Conservation (phyloP, 2,888 invertebrate species). For the Heteromyza rotundicornis region DNA sequence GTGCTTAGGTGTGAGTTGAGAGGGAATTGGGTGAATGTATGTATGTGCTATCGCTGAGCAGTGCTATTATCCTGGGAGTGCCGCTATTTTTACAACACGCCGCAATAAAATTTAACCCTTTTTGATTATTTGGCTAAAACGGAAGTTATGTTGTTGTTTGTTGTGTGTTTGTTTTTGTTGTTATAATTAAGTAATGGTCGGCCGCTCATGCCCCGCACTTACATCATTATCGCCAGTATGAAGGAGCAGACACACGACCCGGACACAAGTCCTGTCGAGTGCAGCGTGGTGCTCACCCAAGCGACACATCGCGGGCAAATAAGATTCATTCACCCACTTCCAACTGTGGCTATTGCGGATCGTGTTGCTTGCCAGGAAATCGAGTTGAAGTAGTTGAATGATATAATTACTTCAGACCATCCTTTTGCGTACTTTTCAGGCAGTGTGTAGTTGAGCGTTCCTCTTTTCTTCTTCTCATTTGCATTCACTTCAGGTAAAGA, state of each 20-base stretch:
- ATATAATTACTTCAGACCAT: slow-evolving; percentile 1
- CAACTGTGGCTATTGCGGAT: not conserved
- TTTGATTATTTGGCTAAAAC: slow-evolving; percentile 40
- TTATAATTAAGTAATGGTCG: slow-evolving; percentile 24
- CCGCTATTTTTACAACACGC: slow-evolving; percentile 18
- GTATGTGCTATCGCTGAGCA: too few species aligned
- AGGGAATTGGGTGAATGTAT: not conserved
- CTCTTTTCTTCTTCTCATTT: too few species aligned
- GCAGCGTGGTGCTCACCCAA: not conserved
- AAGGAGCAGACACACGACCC: not conserved
- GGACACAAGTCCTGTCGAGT: not conserved
- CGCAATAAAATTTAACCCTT: slow-evolving; percentile 28
- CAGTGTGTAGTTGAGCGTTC: too few species aligned
- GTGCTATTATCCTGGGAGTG: not conserved
- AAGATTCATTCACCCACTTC: not conserved
- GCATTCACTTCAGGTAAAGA: too few species aligned
- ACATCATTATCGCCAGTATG: not conserved
- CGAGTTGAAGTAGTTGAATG: not conserved
- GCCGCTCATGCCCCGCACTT: not conserved
- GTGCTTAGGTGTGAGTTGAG: not conserved
- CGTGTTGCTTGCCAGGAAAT: not conserved
- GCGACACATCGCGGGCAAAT: not conserved
- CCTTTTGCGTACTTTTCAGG: too few species aligned
- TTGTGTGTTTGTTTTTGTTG: slow-evolving; percentile 38
- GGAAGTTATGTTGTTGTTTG: slow-evolving; percentile 25